Evolutionary conservation across 2,113 vertebrate genomes (phyloP), one percentile per base, ranked within the genome.

Genomic region (Bubalus kerabau): DNA sequence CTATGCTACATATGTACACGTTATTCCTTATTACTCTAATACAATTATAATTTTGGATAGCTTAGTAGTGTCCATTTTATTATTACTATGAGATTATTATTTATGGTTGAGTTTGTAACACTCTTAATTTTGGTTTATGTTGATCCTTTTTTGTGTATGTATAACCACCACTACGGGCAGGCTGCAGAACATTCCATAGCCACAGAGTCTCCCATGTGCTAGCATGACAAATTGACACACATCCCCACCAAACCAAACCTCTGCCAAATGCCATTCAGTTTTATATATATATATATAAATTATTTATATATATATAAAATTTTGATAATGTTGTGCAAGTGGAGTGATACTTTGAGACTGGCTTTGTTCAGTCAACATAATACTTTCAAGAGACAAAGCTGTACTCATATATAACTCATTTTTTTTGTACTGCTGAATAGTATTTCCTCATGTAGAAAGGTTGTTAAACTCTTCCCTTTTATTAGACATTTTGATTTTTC

Each of bases 1-100:
- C 11, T 80, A n/a, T 30, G 7, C 2, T 21, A 21, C 26, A 30
- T 4, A 13, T 6, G 5, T 8, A 2, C 15, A 14, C 46, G 19
- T 40, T 62, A 46, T 74, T 59, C 30, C 32, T 50, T 21, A 81
- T 28, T 36, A 48, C 71, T 46, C 13, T 32, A 13, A 93, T 74
- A 54, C 30, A 14, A 26, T 24, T 28, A 28, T n/a, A 57, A 59
- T 81, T 46, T 46, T 32, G 28, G 28, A 46, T 43, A 94, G 57
- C 11, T n/a, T 40, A 86, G 16, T 80, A 50, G 84, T 84, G 40
- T 59, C 24, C 67, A 12, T 36, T 32, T 26, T 32, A 11, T 32
- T 52, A 71, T 26, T 36, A 76, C 50, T n/a, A 50, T 36, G 8
- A 32, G 7, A 30, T 21, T 62, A 6, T 16, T 40, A 46, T 71